Conservation (phyloP, 37 sponge, comb jelly and placozoan species). For the Tethya wilhelma region DNA sequence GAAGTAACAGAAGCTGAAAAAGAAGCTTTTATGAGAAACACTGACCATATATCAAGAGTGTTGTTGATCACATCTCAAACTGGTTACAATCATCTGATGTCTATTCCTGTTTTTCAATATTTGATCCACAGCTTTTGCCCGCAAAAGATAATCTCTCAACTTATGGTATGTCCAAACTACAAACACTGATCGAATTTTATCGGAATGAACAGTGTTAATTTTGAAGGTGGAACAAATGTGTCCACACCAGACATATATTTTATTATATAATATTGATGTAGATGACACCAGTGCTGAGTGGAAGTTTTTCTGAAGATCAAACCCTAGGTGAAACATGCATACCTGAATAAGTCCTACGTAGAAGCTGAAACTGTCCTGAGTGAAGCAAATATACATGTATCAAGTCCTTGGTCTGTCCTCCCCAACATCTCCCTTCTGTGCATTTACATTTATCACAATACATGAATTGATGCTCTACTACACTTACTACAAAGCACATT, state of each 20-base stretch:
- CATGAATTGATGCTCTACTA: no score
- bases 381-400: no score
- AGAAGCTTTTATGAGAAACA: constrained; percentile 30
- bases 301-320: constrained; percentile 28
- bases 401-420: no score
- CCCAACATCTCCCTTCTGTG: no score
- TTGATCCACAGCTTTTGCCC: constrained; percentile 21
- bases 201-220: background rate
- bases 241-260: constrained; percentile 7
- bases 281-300: constrained; percentile 30
- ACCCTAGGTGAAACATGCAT: no score
- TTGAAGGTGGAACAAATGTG: background rate
- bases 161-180: constrained; percentile 21
- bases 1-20: constrained; percentile 23
- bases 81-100: constrained; percentile 28
- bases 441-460: no score
- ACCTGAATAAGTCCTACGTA: no score
- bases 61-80: constrained; percentile 24
- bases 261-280: constrained; percentile 1
- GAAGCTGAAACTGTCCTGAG: no score
- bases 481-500: no score
- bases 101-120: constrained; percentile 14
- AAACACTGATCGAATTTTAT: constrained; percentile 34
- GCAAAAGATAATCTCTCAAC: constrained; percentile 10
- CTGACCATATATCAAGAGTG: constrained; percentile 35